phyloP scores from a whole-genome alignment of 2,888 invertebrate genomes.

The Lysandra bellargus region DNA sequence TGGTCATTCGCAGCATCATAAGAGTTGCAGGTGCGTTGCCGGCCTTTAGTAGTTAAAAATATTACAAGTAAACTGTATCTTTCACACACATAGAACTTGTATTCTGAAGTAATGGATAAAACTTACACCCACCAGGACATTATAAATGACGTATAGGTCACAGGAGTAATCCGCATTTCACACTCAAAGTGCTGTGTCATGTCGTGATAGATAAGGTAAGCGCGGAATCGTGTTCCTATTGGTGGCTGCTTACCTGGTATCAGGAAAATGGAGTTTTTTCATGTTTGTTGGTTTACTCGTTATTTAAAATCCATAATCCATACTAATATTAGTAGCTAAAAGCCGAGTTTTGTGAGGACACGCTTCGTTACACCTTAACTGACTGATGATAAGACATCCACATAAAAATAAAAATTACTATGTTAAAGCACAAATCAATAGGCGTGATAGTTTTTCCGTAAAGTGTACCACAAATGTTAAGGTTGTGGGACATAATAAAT shows the following conservation, averaged over 20 bases:
- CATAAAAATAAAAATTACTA: no score
- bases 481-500: no score
- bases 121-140: not conserved
- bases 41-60: not conserved
- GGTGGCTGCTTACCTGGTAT: not conserved
- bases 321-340: no score
- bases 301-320: no score
- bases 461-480: no score
- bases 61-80: no score
- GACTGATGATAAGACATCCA: no score
- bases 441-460: no score
- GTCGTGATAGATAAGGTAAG: conserved; percentile 15
- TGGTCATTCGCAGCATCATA: not conserved
- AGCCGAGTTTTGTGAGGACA: no score
- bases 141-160: not conserved
- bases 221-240: conserved; percentile 1
- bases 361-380: no score
- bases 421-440: no score
- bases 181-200: not conserved
- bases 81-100: not conserved
- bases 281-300: not conserved
- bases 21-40: not conserved
- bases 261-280: not conserved
- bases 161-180: conserved; percentile 10
- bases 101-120: not conserved